Evolutionary conservation across 1,140 invertebrate species (phyloP), one percentile per base, ranked within the genome.

Genomic region (Megalopta genalis): DNA sequence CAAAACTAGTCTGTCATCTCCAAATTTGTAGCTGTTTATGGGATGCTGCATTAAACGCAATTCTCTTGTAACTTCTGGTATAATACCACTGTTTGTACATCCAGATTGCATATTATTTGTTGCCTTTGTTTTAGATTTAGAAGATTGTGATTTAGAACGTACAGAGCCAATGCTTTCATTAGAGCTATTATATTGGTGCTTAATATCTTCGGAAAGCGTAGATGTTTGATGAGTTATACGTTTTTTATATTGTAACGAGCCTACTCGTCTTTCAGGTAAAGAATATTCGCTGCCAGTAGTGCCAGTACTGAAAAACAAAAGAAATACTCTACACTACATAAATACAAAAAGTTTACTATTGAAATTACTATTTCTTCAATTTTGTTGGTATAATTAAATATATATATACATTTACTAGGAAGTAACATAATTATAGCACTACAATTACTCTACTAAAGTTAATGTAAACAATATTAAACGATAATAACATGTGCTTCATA

Each of bases 1-100:
- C 90, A 98, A 93, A 68, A 97, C 95, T 74, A 98, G 93, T 85
- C 97, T 94, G 90, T 97, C 96, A 91, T 97, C 96, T 78, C 94
- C 95, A 88, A 97, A 95, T 91, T 94, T 94, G 37, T 95, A 94
- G 74, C 94, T 94, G 87, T 94, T 95, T 25, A 93, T 89, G 59
- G 95, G 93, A 72, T 93, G 89, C 65, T 92, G 92, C 86, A 93
- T 88, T 69, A 92, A 89, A 83, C 91, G 89, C 66, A 93, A 87
- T 83, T 93, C 92, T 42, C 87, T 90, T 12, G 90, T 88, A 49
- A 92, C 90, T 85, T 93, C 91, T 32, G 92, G 91, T 87, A 93
- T 93, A 57, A 92, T 92, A 62, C 86, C 88, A 77, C 89, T 90
- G 69, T 88, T 92, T 21, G 88, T 52, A 75, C 83, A 89, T 57